Evolutionary conservation across 2,888 invertebrate genomes (phyloP).

Genomic region (Coecobrya sp.): DNA sequence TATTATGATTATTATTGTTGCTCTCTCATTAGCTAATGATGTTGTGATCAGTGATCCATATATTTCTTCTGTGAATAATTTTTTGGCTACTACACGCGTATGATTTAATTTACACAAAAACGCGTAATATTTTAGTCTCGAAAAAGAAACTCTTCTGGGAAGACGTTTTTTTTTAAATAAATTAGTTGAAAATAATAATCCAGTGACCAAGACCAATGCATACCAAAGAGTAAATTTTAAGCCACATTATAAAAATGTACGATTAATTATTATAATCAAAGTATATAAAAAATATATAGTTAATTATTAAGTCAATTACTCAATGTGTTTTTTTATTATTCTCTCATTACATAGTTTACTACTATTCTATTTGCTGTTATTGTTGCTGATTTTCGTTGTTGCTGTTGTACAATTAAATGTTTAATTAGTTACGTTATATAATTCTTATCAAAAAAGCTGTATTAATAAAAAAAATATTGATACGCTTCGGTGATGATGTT

Average conservation of each 20-base stretch:
- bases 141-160: slow-evolving; percentile 42
- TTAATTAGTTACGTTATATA: slow-evolving; percentile 7
- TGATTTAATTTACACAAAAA: slow-evolving; percentile 8
- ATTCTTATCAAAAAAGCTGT: not conserved
- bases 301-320: not conserved
- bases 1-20: not conserved
- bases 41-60: slow-evolving; percentile 26
- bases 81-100: slow-evolving; percentile 43
- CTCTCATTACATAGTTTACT: not conserved
- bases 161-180: not conserved
- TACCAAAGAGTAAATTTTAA: slow-evolving; percentile 77
- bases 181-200: not conserved
- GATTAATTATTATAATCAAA: not conserved
- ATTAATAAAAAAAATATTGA: slow-evolving; percentile 24
- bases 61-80: slow-evolving; percentile 18
- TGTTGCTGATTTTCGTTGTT: slow-evolving; percentile 14
- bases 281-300: not conserved
- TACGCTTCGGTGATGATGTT: not conserved
- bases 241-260: slow-evolving; percentile 34
- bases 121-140: not conserved
- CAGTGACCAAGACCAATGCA: slow-evolving; percentile 80
- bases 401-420: not conserved
- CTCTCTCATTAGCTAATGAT: not conserved
- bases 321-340: not conserved
- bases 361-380: slow-evolving; percentile 20